Conservation (phyloP, 2,797 vertebrate genomes). For the Platalea minor region DNA sequence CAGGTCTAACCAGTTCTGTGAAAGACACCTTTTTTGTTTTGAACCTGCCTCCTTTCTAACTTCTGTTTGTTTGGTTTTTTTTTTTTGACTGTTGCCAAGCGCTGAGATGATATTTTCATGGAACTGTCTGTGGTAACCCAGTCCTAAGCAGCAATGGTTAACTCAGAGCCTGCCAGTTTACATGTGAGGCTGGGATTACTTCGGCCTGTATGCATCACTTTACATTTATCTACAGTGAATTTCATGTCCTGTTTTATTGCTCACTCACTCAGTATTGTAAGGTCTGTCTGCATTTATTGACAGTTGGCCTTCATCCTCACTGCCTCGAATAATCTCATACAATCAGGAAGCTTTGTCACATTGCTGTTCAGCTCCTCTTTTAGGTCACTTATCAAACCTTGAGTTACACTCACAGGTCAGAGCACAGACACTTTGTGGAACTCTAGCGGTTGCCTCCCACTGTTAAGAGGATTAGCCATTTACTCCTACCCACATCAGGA, state of each 20-base stretch:
- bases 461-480: not conserved
- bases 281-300: not conserved
- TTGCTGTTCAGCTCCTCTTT: not conserved
- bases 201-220: not conserved
- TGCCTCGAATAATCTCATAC: not conserved
- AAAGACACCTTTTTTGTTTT: not conserved
- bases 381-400: not conserved
- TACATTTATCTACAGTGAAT: not conserved
- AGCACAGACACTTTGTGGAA: not conserved
- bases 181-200: not conserved
- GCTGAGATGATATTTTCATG: not conserved
- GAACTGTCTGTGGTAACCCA: not conserved
- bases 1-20: constrained; percentile 11
- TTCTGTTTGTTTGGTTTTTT: not conserved
- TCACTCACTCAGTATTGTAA: not conserved
- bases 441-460: not conserved
- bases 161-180: not conserved
- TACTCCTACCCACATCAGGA: not conserved
- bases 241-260: not conserved
- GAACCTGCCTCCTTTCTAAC: not conserved
- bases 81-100: not conserved
- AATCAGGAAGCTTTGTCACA: not conserved
- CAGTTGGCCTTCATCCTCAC: not conserved
- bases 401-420: not conserved
- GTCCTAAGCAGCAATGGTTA: not conserved